phyloP scores from a whole-genome alignment of 2,888 invertebrate genomes.

The Caenorhabditis japonica region DNA sequence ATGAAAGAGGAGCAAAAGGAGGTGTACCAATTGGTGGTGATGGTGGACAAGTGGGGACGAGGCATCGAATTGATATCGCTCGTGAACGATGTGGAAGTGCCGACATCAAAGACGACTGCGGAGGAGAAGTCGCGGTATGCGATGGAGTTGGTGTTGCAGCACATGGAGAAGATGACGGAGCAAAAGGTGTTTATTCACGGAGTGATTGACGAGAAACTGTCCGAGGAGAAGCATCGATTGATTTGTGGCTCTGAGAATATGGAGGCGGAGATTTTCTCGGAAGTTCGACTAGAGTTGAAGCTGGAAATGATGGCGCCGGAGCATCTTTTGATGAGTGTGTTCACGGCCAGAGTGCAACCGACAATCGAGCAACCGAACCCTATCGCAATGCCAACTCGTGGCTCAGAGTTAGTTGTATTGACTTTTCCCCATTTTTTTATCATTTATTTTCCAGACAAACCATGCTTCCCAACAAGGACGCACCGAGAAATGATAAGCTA shows the following conservation, averaged over 20 bases:
- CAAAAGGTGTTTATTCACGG: conserved; percentile 34
- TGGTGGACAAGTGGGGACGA: conserved; percentile 34
- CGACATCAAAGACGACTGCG: background rate
- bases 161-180: conserved; percentile 38
- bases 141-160: conserved; percentile 28
- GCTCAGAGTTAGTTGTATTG: conserved; percentile 24
- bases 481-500: conserved; percentile 14
- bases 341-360: conserved; percentile 21
- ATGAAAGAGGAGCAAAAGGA: conserved; percentile 18
- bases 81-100: conserved; percentile 29
- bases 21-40: conserved; percentile 11
- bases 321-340: conserved; percentile 23
- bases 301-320: conserved; percentile 29
- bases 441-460: conserved; percentile 13
- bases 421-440: too few relatives aligned
- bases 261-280: conserved; percentile 21
- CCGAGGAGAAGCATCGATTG: conserved; percentile 20
- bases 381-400: conserved; percentile 1
- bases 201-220: conserved; percentile 13
- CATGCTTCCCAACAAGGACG: conserved; percentile 25
- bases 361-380: conserved; percentile 21
- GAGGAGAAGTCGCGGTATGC: conserved; percentile 27
- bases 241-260: conserved; percentile 16
- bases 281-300: conserved; percentile 26
- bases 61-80: conserved; percentile 22